Evolutionary conservation across 1,140 invertebrate species (phyloP).

Genomic region (Drosophila truncata): DNA sequence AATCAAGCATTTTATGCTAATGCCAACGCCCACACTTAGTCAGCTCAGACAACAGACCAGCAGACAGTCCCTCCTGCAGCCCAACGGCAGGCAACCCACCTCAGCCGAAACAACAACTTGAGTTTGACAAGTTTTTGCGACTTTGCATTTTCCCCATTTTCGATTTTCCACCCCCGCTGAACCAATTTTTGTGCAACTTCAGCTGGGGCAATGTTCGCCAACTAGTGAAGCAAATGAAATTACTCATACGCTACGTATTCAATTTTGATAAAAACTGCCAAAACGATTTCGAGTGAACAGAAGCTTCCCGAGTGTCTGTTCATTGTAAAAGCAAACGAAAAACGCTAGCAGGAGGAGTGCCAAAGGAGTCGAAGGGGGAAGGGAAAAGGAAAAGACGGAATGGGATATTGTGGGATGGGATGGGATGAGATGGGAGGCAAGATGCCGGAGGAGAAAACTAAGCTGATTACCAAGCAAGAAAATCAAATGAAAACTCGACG

Average conservation of each 20-base stretch:
- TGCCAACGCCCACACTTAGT: slow-evolving; percentile 60
- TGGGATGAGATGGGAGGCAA: background rate
- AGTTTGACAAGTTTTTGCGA: slow-evolving; percentile 79
- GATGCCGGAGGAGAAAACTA: slow-evolving; percentile 52
- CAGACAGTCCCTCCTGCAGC: background rate
- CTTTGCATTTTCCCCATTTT: slow-evolving; percentile 68
- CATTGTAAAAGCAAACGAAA: slow-evolving; percentile 41
- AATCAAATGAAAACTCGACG: slow-evolving; percentile 70
- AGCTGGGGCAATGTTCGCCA: slow-evolving; percentile 42
- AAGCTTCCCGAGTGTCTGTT: slow-evolving; percentile 47
- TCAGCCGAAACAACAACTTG: slow-evolving; percentile 41
- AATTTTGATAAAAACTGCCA: slow-evolving; percentile 69
- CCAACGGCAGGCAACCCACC: slow-evolving; percentile 9
- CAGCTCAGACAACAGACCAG: slow-evolving; percentile 28
- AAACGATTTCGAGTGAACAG: slow-evolving; percentile 55
- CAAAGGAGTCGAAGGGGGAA: background rate
- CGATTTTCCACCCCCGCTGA: slow-evolving; percentile 14
- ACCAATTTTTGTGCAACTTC: slow-evolving; percentile 40
- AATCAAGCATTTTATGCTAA: slow-evolving; percentile 83
- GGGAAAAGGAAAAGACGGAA: background rate
- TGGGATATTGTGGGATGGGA: background rate
- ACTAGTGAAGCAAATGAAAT: slow-evolving; percentile 75
- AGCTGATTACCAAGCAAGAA: slow-evolving; percentile 72
- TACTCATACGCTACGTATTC: slow-evolving; percentile 80
- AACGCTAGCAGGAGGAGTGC: background rate